These are phyloP conservation scores for Meloidogyne exigua DNA, from an alignment of 1,140 invertebrate genomes.

Conservation along the genomic window DNA sequence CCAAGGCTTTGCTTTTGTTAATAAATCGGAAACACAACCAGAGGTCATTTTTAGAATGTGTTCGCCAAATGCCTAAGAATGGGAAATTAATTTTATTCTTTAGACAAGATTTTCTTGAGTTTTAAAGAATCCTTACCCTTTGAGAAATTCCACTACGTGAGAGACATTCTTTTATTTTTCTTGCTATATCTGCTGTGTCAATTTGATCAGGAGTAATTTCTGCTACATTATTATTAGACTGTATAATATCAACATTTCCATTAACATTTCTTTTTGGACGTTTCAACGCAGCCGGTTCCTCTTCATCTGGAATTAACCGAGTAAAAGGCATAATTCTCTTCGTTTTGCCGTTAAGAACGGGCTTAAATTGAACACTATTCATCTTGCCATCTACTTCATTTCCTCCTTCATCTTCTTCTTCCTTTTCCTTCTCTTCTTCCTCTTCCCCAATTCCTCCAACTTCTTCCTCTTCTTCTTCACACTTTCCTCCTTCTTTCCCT, in stretches of 20 bases:
- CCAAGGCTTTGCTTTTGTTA: slow-evolving; percentile 92
- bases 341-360: neutral
- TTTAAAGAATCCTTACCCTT: slow-evolving; percentile 34
- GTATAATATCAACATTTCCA: slow-evolving; percentile 10
- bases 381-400: neutral
- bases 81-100: too few species aligned
- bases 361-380: neutral
- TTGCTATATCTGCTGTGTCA: slow-evolving; percentile 34
- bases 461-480: neutral
- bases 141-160: slow-evolving; percentile 31
- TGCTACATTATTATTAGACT: neutral
- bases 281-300: neutral
- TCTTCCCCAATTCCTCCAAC: neutral
- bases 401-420: neutral
- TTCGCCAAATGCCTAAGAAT: slow-evolving; percentile 34
- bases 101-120: too few species aligned
- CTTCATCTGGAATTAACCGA: neutral
- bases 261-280: slow-evolving; percentile 12
- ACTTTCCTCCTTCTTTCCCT: too few species aligned
- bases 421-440: neutral
- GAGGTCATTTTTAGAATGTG: slow-evolving; percentile 35
- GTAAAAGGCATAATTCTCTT: neutral
- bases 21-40: slow-evolving; percentile 86
- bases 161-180: slow-evolving; percentile 37
- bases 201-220: slow-evolving; percentile 31